A percentile compares a stretch with the other conserved stretches of the same genome.
These are phyloP conservation scores for Dendrolimus punctatus DNA, from an alignment of 1,140 invertebrate genomes.

Conservation along the genomic window DNA sequence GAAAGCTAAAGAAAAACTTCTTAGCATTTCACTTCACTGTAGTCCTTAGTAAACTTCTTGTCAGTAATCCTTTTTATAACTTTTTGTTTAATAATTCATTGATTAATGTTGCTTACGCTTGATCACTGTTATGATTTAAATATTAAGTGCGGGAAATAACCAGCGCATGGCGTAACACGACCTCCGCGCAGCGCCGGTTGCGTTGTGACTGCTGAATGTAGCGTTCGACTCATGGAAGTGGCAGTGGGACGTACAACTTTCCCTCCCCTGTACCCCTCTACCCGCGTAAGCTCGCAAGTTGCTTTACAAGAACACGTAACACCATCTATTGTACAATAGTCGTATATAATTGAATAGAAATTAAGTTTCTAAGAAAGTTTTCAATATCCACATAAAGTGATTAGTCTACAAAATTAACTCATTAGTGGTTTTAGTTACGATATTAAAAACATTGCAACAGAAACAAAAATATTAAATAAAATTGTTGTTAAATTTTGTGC, in stretches of 20 bases:
- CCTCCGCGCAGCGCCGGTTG: constrained; percentile 46
- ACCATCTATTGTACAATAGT: constrained; percentile 56
- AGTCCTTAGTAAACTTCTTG: constrained; percentile 28
- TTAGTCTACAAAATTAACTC: no score
- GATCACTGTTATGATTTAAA: constrained; percentile 54
- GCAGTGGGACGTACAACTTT: constrained; percentile 49
- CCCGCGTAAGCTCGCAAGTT: constrained; percentile 38
- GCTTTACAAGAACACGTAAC: constrained; percentile 22
- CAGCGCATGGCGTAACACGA: constrained; percentile 32
- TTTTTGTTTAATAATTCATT: constrained; percentile 26
- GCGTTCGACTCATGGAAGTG: constrained; percentile 52
- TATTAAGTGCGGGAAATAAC: constrained; percentile 53
- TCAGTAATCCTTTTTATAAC: constrained; percentile 23
- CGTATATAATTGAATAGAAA: not conserved
- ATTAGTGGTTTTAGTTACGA: no score
- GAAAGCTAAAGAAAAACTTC: constrained; percentile 57
- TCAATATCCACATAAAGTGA: not conserved
- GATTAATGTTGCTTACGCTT: constrained; percentile 32
- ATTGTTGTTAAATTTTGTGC: no score
- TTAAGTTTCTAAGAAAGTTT: not conserved
- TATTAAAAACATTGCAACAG: no score
- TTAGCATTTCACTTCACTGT: constrained; percentile 56
- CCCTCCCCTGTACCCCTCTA: constrained; percentile 28
- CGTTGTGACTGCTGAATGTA: constrained; percentile 59
- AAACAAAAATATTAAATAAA: no score